Base-by-base conservation (phyloP, 2,888 invertebrate genomes). In the Nomada lathburiana region DNA sequence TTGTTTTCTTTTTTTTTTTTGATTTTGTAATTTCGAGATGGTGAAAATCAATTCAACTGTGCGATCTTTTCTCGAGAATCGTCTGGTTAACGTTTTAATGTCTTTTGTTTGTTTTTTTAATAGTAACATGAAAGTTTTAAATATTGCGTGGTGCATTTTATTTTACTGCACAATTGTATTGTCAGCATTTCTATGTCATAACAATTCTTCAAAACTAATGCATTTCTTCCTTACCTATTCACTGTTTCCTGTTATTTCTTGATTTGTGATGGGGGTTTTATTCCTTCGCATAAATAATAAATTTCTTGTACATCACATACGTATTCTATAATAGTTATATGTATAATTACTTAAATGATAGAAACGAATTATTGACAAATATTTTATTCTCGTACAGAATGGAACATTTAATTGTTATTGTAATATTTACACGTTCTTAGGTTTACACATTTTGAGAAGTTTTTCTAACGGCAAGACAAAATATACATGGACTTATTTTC, bases 161-260 rank as follows among this genome's bases (percentile, higher is more conserved):
- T 36, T 55, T 23, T n/a, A 20, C 16, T 18, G 13, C 36, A 36
- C 36, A 36, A 36, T 7, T 36, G 7, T 20, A 63, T 20, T 2
- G 1, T 63, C 20, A 4, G n/a, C n/a, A 23, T 42, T 59, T 60
- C 18, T 59, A 10, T 47, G 18, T 29, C 44, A 16, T 18, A 76
- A 11, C 10, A 62, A 4, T 50, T 63, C 5, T 42, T n/a, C 18
- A 20, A 16, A 63, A 74, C 36, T 16, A 55, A 65, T 73, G 68
- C 57, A 78, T 78, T 78, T 68, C 42, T 47, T 52, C 16, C 50
- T n/a, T 60, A 42, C 47, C 9, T 55, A 2, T 50, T 57, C 36
- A n/a, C 16, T 50, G 13, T 62, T 42, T 42, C 52, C 23, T 63
- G 50, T 18, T 60, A n/a, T 29, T 55, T 3, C 0, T 44, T 13